Evolutionary conservation across 2,113 vertebrate genomes (phyloP), one percentile per base, ranked within the genome.

Genomic region (Periophthalmodon schlosseri): DNA sequence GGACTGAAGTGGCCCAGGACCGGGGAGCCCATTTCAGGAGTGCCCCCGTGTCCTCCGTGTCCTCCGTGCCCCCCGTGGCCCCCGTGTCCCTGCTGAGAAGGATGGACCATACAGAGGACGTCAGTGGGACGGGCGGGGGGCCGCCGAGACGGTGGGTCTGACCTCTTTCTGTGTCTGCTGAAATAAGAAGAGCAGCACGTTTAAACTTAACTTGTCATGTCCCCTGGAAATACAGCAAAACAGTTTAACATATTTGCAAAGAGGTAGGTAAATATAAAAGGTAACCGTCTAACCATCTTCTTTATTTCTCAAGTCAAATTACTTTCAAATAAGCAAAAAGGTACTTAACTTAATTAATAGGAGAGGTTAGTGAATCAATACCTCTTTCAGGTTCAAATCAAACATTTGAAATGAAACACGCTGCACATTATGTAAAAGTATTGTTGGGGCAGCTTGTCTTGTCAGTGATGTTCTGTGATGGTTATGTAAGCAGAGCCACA

Each of bases 41-140:
- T 91, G 0, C 94, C 82, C 2, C 90, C 75, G 0, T 95, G 91
- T 88, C 94, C 87, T 86, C 82, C 81, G 4, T 95, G 91, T 88
- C 94, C 82, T 2, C 90, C 75, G 0, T 95, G 91, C 88, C 94
- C 86, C 86, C 82, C 80, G 3, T 95, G 91, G 87, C 94, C 87
- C 86, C 82, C 81, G 4, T 92, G 93, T 18, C 86, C 77, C 28
- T 93, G 90, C 70, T 97, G 95, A 4, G 95, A 95, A 2, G 95
- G 91, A 73, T 97, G 97, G 8, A 96, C 90, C 1, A 95, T 94
- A 82, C 96, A 98, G 89, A 97, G 96, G 72, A 94, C 76, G 0
- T 99, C 97, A 36, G 87, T 95, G 81, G 96, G 94, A 68, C 97
- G 95, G 66, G 95, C 96, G 0, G 97, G 96, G 56, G 96, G 96